Percentiles rank a stretch among this genome's conserved stretches.
phyloP scores from a whole-genome alignment of 2,797 vertebrate species.

The Alosa sapidissima region DNA sequence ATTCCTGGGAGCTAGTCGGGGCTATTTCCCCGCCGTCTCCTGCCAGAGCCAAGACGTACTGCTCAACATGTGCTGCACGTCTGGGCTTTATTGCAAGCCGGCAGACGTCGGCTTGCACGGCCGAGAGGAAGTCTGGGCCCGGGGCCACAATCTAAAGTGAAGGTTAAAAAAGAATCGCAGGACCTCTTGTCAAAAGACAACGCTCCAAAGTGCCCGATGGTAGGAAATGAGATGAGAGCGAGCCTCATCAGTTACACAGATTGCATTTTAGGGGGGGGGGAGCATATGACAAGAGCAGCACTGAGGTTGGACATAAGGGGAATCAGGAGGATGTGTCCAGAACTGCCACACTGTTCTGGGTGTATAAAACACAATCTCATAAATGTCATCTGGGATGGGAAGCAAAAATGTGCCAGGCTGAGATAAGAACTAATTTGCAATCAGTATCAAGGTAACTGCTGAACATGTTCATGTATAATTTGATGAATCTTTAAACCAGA shows the following conservation, averaged over 20 bases:
- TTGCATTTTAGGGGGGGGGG: neutral
- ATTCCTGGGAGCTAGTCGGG: slow-evolving; percentile 37
- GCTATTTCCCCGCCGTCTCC: slow-evolving; percentile 12
- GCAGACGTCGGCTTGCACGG: neutral
- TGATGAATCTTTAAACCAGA: neutral
- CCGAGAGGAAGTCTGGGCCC: slow-evolving; percentile 25
- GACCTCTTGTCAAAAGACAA: slow-evolving; percentile 16
- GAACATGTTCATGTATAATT: neutral
- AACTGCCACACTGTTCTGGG: neutral
- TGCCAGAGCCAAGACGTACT: slow-evolving; percentile 12
- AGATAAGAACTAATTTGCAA: neutral
- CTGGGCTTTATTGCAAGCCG: slow-evolving; percentile 33
- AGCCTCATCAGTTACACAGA: neutral
- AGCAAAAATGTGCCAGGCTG: neutral
- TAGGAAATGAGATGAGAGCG: neutral
- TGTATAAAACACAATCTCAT: neutral
- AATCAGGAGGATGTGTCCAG: neutral
- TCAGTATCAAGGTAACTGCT: slow-evolving; percentile 13
- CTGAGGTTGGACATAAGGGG: neutral
- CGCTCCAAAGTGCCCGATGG: neutral
- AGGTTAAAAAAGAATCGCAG: slow-evolving; percentile 18
- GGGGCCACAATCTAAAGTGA: slow-evolving; percentile 23
- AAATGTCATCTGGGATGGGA: neutral
- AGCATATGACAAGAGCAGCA: neutral
- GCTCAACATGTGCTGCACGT: slow-evolving; percentile 25